Percentiles rank a stretch among this genome's conserved stretches.
phyloP scores from a whole-genome alignment of 2,888 invertebrate genomes.

The Nymphalis c-album region DNA sequence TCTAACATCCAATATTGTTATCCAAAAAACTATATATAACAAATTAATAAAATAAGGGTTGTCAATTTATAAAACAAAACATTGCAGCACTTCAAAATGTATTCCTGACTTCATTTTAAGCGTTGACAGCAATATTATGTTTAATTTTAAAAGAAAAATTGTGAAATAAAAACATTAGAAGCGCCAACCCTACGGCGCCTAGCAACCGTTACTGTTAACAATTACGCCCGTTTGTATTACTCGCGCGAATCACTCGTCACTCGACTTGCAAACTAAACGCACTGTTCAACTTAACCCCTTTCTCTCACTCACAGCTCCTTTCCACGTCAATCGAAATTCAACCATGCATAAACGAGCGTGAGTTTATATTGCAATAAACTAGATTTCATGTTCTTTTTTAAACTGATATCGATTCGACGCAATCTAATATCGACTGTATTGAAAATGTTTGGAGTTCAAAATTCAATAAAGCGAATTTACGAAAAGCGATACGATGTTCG shows the following conservation, averaged over 20 bases:
- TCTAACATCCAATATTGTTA: no score
- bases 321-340: constrained; percentile 27
- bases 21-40: no score
- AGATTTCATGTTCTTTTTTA: constrained; percentile 15
- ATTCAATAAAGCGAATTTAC: constrained; percentile 22
- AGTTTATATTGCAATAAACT: constrained; percentile 26
- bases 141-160: background rate
- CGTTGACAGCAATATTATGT: background rate
- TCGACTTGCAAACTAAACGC: constrained; percentile 13
- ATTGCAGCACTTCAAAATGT: no score
- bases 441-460: constrained; percentile 20
- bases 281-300: constrained; percentile 28
- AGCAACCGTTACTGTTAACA: constrained; percentile 18
- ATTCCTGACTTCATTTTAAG: background rate
- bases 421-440: constrained; percentile 23
- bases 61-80: no score
- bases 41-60: no score
- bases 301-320: constrained; percentile 14
- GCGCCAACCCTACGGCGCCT: constrained; percentile 1
- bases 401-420: constrained; percentile 2
- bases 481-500: constrained; percentile 21
- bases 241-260: constrained; percentile 9
- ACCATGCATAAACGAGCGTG: constrained; percentile 15
- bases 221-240: constrained; percentile 17
- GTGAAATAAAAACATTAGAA: background rate